These are phyloP conservation scores for Phaedon cochleariae DNA, from an alignment of 2,888 invertebrate species.

Conservation along the genomic window DNA sequence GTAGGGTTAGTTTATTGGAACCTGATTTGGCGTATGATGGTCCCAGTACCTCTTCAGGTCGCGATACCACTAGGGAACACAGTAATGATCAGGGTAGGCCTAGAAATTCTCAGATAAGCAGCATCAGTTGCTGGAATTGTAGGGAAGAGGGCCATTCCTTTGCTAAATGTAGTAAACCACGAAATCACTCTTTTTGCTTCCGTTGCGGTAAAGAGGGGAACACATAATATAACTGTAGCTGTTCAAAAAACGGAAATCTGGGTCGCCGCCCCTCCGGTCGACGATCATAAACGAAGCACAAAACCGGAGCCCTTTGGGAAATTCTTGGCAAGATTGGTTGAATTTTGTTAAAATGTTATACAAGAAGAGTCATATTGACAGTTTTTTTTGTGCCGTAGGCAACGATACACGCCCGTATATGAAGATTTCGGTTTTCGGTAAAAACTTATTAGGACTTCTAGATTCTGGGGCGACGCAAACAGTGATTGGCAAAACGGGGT, in stretches of 20 bases:
- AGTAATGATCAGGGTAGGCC: background rate
- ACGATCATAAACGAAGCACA: constrained; percentile 21
- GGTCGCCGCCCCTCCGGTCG: constrained; percentile 12
- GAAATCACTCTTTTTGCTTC: background rate
- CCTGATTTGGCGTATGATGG: constrained; percentile 27
- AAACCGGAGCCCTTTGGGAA: constrained; percentile 15
- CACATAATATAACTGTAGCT: background rate
- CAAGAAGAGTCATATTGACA: constrained; percentile 4
- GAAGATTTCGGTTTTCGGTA: background rate
- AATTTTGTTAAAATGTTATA: constrained; percentile 5
- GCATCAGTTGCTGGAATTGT: no score
- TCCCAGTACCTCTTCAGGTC: background rate
- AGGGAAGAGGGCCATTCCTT: background rate
- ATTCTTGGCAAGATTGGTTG: constrained; percentile 6
- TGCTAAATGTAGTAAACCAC: background rate
- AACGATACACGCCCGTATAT: background rate
- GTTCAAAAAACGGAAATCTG: constrained; percentile 7
- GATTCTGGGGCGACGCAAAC: no score
- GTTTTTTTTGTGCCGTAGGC: background rate
- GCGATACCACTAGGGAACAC: no score
- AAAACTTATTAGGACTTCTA: background rate
- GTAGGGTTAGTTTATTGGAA: constrained; percentile 14
- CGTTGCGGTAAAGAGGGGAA: background rate
- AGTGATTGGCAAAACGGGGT: background rate
- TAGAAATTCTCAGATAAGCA: no score